phyloP scores from a whole-genome alignment of 1,140 invertebrate species.

The Galleria mellonella region DNA sequence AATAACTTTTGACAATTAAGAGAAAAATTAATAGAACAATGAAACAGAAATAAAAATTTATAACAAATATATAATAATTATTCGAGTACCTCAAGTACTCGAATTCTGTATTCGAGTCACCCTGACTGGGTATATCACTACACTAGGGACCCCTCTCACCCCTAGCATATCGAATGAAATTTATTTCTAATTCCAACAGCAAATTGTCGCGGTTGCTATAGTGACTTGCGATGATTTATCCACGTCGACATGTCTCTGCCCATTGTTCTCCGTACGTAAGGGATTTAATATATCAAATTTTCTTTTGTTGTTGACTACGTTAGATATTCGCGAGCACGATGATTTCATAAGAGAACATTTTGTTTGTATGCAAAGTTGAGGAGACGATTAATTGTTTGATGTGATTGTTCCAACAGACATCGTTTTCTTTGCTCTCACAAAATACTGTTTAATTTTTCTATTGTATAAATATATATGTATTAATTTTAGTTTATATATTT shows the following conservation, averaged over 20 bases:
- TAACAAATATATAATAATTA: too few relatives aligned
- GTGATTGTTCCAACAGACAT: too few relatives aligned
- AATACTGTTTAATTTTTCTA: too few relatives aligned
- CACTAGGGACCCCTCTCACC: slow-evolving; percentile 7
- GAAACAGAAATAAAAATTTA: too few relatives aligned
- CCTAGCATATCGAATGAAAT: slow-evolving; percentile 44
- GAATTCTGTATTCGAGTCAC: too few relatives aligned
- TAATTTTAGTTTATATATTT: too few relatives aligned
- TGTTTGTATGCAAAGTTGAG: neutral
- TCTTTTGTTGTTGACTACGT: slow-evolving; percentile 8
- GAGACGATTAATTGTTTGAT: neutral
- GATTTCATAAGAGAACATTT: neutral
- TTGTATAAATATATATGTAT: too few relatives aligned
- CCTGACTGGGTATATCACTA: too few relatives aligned
- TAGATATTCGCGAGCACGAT: slow-evolving; percentile 1
- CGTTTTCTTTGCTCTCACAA: too few relatives aligned
- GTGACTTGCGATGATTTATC: slow-evolving; percentile 35
- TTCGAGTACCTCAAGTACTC: too few relatives aligned
- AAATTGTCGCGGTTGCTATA: slow-evolving; percentile 31
- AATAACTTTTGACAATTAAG: too few relatives aligned
- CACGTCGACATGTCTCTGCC: slow-evolving; percentile 19
- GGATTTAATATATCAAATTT: slow-evolving; percentile 20
- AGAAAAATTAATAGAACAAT: too few relatives aligned
- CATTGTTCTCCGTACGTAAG: slow-evolving; percentile 20
- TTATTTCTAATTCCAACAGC: slow-evolving; percentile 50